Conservation (phyloP, 2,797 vertebrate genomes). For the Betta splendens region DNA sequence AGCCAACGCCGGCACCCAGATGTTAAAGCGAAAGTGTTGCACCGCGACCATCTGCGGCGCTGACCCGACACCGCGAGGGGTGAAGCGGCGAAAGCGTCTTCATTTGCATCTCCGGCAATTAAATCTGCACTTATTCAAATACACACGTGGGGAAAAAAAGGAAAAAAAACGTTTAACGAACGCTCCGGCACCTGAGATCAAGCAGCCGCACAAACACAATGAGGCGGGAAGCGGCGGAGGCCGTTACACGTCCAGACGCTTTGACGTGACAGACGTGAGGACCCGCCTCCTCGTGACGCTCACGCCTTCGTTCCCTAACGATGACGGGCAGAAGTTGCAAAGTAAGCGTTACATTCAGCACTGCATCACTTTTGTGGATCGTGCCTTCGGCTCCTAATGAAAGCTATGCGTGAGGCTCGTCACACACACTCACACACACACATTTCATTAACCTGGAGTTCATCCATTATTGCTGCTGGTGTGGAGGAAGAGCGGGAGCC, state of each 20-base stretch:
- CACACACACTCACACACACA: conserved; percentile 63
- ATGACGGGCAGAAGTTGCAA: conserved; percentile 55
- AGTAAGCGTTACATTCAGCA: conserved; percentile 43
- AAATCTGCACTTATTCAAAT: conserved; percentile 56
- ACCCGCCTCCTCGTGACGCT: conserved; percentile 52
- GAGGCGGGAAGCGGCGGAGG: conserved; percentile 53
- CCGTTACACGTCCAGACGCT: conserved; percentile 52
- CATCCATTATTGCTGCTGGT: conserved; percentile 73
- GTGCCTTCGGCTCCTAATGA: conserved; percentile 63
- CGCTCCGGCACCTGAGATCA: conserved; percentile 37
- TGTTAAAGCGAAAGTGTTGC: conserved; percentile 54
- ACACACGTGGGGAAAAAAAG: conserved; percentile 48
- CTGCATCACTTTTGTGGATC: conserved; percentile 32
- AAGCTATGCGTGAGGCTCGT: conserved; percentile 65
- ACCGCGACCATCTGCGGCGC: conserved; percentile 54
- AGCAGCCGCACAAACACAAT: conserved; percentile 60
- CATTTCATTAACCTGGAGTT: conserved; percentile 78
- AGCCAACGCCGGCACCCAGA: conserved; percentile 59
- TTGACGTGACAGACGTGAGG: conserved; percentile 52
- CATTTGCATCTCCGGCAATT: conserved; percentile 64
- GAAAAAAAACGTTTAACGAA: conserved; percentile 56
- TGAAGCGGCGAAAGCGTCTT: conserved; percentile 20
- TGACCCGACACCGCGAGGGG: conserved; percentile 43
- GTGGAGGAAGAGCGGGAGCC: conserved; percentile 58
- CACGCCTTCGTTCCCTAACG: conserved; percentile 55